A percentile compares a stretch with the other conserved stretches of the same genome.
phyloP scores from a whole-genome alignment of 2,888 invertebrate species.

The Drosophila rellima region DNA sequence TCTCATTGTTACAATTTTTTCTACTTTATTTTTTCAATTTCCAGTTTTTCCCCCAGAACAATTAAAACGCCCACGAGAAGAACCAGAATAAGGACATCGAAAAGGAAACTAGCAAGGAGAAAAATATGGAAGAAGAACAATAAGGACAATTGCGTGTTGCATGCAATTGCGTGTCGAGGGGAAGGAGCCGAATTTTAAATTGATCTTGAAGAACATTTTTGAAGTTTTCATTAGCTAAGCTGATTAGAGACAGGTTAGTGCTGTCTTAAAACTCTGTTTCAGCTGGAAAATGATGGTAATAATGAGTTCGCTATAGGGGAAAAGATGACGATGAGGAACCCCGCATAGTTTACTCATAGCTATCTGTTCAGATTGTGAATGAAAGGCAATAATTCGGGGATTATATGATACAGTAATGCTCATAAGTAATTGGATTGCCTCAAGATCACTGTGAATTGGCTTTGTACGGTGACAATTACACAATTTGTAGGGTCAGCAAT shows the following conservation, averaged over 20 bases:
- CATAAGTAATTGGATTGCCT: constrained; percentile 31
- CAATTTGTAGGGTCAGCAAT: constrained; percentile 1
- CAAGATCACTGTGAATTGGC: constrained; percentile 2
- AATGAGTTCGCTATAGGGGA: constrained; percentile 8
- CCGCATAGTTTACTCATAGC: constrained; percentile 1
- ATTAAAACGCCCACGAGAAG: constrained; percentile 65
- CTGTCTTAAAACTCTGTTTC: constrained; percentile 34
- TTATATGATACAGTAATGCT: constrained; percentile 15
- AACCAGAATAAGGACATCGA: not conserved
- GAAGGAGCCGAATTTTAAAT: constrained; percentile 12
- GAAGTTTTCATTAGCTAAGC: constrained; percentile 61
- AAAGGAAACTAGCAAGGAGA: not conserved
- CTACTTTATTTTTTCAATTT: constrained; percentile 20
- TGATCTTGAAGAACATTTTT: constrained; percentile 12
- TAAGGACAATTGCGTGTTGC: constrained; percentile 68
- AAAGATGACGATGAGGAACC: not conserved
- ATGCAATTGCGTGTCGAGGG: constrained; percentile 29
- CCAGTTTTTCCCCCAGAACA: constrained; percentile 26
- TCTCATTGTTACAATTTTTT: constrained; percentile 44
- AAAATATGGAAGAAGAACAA: not conserved
- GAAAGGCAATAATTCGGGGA: constrained; percentile 16
- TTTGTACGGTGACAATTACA: constrained; percentile 39
- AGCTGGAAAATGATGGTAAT: constrained; percentile 56
- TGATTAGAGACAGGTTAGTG: constrained; percentile 53
- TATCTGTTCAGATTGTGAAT: constrained; percentile 24